These are phyloP conservation scores for Xenopus petersii DNA, from an alignment of 2,797 vertebrate genomes.

Conservation along the genomic window DNA sequence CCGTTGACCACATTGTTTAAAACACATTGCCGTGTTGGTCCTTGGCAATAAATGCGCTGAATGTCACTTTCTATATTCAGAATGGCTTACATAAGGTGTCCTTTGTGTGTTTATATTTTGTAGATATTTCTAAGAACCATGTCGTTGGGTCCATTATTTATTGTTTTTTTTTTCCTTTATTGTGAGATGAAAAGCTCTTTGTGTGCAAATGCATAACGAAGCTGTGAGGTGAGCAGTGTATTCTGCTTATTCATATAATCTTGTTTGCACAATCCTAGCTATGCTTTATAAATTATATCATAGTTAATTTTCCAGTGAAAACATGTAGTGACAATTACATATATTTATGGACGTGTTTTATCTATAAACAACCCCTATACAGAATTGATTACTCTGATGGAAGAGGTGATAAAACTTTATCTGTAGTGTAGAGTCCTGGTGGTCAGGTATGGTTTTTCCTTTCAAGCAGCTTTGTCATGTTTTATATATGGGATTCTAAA, in stretches of 20 bases:
- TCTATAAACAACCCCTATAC: too few relatives aligned
- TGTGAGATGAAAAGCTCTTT: slow-evolving; percentile 18
- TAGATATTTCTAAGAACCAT: background rate
- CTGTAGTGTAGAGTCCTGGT: too few relatives aligned
- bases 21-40: background rate
- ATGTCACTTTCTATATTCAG: slow-evolving; percentile 2
- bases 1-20: background rate
- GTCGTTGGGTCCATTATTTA: slow-evolving; percentile 9
- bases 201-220: slow-evolving; percentile 16
- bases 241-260: slow-evolving; percentile 5
- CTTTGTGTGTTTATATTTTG: slow-evolving; percentile 1
- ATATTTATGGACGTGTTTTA: too few relatives aligned
- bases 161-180: background rate
- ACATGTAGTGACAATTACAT: too few relatives aligned
- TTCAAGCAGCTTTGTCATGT: too few relatives aligned
- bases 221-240: background rate
- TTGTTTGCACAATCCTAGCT: background rate
- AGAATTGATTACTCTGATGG: too few relatives aligned
- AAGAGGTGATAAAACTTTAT: too few relatives aligned
- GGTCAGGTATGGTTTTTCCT: too few relatives aligned
- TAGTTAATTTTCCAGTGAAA: too few relatives aligned
- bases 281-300: background rate
- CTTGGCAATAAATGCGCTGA: background rate
- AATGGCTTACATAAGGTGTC: slow-evolving; percentile 2
- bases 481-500: too few relatives aligned